Evolutionary conservation across 2,113 vertebrate species (phyloP).

Genomic region (Psilopogon haemacephalus): DNA sequence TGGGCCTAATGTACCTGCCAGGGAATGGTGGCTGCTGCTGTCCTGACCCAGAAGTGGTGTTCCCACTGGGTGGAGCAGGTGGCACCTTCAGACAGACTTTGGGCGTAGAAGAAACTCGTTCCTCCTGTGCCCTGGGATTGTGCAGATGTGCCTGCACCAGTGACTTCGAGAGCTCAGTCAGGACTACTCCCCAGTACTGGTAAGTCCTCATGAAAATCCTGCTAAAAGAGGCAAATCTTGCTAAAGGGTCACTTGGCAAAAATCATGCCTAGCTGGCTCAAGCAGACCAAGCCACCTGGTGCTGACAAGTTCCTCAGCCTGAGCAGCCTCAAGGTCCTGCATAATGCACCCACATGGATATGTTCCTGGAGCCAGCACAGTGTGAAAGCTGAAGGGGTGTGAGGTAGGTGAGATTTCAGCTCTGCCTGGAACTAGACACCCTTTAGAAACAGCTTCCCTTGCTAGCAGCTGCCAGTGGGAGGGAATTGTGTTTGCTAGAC

Average conservation of each 20-base stretch:
- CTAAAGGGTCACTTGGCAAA: neutral
- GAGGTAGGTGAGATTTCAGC: neutral
- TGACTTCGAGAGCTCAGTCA: neutral
- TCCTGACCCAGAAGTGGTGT: neutral
- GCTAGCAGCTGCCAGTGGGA: neutral
- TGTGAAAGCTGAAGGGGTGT: neutral
- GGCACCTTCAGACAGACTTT: neutral
- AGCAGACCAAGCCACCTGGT: neutral
- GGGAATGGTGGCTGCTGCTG: neutral
- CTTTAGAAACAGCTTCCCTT: neutral
- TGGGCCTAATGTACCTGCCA: neutral
- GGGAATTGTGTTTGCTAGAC: neutral
- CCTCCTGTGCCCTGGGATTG: neutral
- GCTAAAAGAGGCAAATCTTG: neutral
- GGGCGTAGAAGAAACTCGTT: neutral
- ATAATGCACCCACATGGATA: fast-evolving
- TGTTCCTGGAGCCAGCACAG: neutral
- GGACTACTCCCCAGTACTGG: neutral
- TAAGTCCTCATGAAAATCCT: neutral
- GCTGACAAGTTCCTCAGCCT: neutral
- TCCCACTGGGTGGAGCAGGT: neutral
- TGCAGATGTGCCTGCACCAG: neutral
- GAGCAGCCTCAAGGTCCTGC: neutral
- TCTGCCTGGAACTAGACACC: neutral
- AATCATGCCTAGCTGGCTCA: neutral